Evolutionary conservation across 2,113 vertebrate species (phyloP).

Genomic region (Stigmatopora nigra): DNA sequence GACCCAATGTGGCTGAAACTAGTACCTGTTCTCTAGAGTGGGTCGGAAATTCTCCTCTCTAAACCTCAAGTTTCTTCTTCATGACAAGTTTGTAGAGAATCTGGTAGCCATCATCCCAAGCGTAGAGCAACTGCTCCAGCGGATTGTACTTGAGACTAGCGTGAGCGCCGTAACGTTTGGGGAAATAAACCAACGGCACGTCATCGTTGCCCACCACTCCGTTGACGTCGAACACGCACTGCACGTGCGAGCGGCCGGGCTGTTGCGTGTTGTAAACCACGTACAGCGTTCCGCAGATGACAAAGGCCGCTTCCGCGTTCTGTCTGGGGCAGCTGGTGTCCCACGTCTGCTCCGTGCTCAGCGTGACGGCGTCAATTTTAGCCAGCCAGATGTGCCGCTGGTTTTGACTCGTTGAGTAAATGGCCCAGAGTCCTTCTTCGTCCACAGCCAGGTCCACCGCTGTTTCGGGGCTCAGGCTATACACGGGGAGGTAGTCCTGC

Average conservation of each 20-base stretch:
- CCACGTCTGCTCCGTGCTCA: conserved; percentile 93
- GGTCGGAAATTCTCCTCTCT: neutral
- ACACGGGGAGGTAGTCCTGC: conserved; percentile 81
- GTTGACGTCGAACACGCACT: conserved; percentile 90
- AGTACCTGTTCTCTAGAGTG: neutral
- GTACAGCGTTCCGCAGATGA: conserved; percentile 90
- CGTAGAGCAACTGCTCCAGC: conserved; percentile 84
- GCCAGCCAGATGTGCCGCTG: conserved; percentile 85
- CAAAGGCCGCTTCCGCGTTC: conserved; percentile 87
- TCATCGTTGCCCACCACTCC: conserved; percentile 80
- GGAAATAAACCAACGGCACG: conserved; percentile 84
- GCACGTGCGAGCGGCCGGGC: conserved; percentile 85
- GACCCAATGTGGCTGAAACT: conserved; percentile 1
- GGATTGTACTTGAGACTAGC: conserved; percentile 93
- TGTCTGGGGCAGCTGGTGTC: conserved; percentile 87
- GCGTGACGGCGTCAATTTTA: conserved; percentile 79
- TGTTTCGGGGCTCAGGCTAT: conserved; percentile 77
- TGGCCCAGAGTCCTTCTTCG: conserved; percentile 92
- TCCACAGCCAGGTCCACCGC: conserved; percentile 86
- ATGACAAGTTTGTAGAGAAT: conserved; percentile 91
- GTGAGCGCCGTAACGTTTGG: conserved; percentile 86
- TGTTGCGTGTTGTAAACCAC: conserved; percentile 93
- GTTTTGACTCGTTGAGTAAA: conserved; percentile 83
- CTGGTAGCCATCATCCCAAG: conserved; percentile 97
- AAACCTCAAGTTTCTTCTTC: conserved; percentile 81